These are phyloP conservation scores for Agrochola lota DNA, from an alignment of 2,888 invertebrate genomes.

Conservation along the genomic window DNA sequence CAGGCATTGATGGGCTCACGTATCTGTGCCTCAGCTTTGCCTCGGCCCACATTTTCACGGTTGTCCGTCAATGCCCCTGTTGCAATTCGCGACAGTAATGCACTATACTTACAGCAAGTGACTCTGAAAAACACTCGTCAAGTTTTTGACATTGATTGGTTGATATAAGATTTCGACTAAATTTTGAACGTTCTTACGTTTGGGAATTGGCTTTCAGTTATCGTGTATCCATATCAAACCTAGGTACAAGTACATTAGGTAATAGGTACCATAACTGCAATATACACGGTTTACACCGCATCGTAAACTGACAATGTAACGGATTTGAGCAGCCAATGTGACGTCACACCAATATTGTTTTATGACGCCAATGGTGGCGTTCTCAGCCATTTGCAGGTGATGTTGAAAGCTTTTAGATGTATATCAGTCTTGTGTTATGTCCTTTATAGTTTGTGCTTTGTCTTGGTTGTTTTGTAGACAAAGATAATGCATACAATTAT, in stretches of 20 bases:
- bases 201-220: no score
- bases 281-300: slow-evolving; percentile 4
- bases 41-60: no score
- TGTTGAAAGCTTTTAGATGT: slow-evolving; percentile 46
- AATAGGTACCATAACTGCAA: neutral
- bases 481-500: no score
- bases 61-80: no score
- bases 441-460: slow-evolving; percentile 16
- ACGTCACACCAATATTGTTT: slow-evolving; percentile 28
- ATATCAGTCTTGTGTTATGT: slow-evolving; percentile 12
- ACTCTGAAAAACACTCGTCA: no score
- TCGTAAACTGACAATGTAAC: slow-evolving; percentile 50
- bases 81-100: no score
- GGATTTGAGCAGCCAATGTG: slow-evolving; percentile 17
- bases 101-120: no score
- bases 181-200: no score
- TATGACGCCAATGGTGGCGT: slow-evolving; percentile 29
- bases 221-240: neutral
- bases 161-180: no score
- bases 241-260: slow-evolving; percentile 1
- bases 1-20: no score
- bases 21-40: no score
- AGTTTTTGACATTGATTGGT: no score
- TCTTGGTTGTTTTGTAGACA: slow-evolving; percentile 1
- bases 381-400: slow-evolving; percentile 20